A percentile compares a stretch with the other conserved stretches of the same genome.
These are phyloP conservation scores for Microtus pennsylvanicus DNA, from an alignment of 2,113 vertebrate species.

Conservation along the genomic window DNA sequence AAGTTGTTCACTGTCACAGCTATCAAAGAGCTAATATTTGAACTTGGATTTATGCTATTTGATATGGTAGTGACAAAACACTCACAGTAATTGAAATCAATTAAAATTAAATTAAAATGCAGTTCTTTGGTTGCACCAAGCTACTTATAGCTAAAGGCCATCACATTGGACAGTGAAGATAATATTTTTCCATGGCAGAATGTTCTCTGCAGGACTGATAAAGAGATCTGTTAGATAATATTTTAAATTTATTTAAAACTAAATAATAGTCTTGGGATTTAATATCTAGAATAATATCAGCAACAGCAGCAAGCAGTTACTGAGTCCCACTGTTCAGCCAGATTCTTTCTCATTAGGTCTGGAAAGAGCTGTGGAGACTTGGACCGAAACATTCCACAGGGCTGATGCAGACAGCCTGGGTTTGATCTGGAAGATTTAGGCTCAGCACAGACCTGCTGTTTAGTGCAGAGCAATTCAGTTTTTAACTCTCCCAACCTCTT, in stretches of 20 bases:
- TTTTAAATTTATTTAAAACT: too few species aligned
- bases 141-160: neutral
- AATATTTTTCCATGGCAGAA: neutral
- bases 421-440: neutral
- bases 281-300: too few species aligned
- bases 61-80: neutral
- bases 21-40: conserved; percentile 9
- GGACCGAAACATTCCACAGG: neutral
- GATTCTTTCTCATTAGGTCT: neutral
- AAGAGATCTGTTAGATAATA: too few species aligned
- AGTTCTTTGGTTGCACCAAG: neutral
- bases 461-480: neutral
- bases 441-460: neutral
- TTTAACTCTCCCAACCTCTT: neutral
- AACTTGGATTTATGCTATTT: neutral
- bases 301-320: too few species aligned
- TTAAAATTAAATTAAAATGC: neutral
- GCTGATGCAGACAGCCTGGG: neutral
- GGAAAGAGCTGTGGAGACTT: neutral
- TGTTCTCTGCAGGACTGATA: neutral
- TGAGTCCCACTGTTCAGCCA: too few species aligned
- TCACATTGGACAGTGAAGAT: neutral
- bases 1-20: neutral
- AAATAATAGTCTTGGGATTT: too few species aligned
- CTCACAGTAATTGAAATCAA: neutral